Evolutionary conservation across 2,888 invertebrate genomes (phyloP), one percentile per base, ranked within the genome.

Genomic region (Polydrusus cervinus): DNA sequence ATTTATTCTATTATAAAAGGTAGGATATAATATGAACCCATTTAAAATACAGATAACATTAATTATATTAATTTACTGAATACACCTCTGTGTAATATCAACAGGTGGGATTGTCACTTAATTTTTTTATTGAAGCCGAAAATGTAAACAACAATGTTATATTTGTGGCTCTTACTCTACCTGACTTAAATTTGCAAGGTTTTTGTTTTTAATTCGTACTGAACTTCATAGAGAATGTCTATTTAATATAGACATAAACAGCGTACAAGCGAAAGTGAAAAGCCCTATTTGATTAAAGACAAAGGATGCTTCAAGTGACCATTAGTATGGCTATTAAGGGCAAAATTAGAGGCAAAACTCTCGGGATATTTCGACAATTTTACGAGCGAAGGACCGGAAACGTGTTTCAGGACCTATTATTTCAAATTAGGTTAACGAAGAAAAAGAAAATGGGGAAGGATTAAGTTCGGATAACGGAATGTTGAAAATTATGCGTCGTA

Each of bases 281-380:
- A 18, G 40, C 38, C 40, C 61, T 43, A 61, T 40, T 18, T 43
- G 30, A 61, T 13, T 43, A 40, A 61, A 30, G 43, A 53, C 53
- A 61, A 43, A 30, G 43, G 47, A 47, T n/a, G n/a, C 25, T 53
- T 53, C 20, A 64, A 64, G 64, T 43, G 43, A 43, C 68, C 68
- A 47, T 69, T 69, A 57, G 57, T 57, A 69, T 30, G n/a, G 47
- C 57, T 60, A 68, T 69, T 69, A 69, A 69, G 45, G 68, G 30
- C 43, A 53, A 69, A 69, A 69, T 69, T 69, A 69, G 57, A 69
- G 60, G 43, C 45, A 20, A 53, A 69, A 45, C 68, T 60, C 34
- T 43, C 57, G 16, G 57, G 40, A 60, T 69, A 69, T 69, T 69
- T 60, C 57, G 47, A 11, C 68, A 69, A 60, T 69, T 69, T 69